Evolutionary conservation across 2,113 vertebrate genomes (phyloP).

Genomic region (Myrmecophaga tridactyla): DNA sequence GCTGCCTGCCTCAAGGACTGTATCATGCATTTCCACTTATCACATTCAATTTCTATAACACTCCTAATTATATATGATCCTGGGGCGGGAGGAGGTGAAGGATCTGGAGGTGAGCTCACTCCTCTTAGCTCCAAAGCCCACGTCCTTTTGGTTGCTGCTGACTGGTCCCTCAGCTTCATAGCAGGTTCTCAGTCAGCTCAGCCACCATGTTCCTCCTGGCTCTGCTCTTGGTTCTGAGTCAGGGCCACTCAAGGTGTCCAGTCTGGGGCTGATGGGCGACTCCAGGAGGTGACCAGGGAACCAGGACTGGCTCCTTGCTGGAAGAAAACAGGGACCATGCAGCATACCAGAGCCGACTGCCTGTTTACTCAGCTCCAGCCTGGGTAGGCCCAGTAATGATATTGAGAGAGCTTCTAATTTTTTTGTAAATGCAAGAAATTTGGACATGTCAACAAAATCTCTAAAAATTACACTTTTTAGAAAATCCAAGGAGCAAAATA

Average conservation of each 20-base stretch:
- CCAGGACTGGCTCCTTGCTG: background rate
- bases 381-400: fast-evolving
- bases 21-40: background rate
- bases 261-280: background rate
- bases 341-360: fast-evolving
- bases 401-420: background rate
- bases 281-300: background rate
- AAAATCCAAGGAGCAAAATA: background rate
- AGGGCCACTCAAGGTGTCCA: too few species aligned
- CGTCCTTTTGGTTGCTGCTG: fast-evolving
- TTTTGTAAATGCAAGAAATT: background rate
- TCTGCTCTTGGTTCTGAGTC: background rate
- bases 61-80: background rate
- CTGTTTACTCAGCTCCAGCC: background rate
- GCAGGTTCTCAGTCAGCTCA: background rate
- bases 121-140: background rate
- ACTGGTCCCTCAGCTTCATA: background rate
- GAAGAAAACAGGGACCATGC: fast-evolving
- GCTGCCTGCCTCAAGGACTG: fast-evolving
- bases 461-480: background rate
- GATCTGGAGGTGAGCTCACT: fast-evolving
- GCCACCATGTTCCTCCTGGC: too few species aligned
- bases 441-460: background rate
- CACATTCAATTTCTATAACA: background rate
- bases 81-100: background rate